Base-by-base conservation (phyloP, 2,113 vertebrate genomes). In the Lynx canadensis region DNA sequence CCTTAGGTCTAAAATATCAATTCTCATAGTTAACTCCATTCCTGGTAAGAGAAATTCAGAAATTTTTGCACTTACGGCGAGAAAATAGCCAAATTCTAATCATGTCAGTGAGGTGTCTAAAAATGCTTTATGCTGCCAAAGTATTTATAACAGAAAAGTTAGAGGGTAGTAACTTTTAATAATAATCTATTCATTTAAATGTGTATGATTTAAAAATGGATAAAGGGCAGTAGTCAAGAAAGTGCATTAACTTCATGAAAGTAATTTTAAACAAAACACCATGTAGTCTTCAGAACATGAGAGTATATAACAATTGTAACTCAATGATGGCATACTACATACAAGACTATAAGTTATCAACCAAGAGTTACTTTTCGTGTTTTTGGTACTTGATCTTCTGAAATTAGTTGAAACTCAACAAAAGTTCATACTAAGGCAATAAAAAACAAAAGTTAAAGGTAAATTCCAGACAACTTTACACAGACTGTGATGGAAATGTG, bases 1-100 rank as follows among this genome's bases (percentile, higher is more conserved):
- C 50, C 63, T 94, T 33, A 38, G 55, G 55, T 94, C 25, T 94
- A 90, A 96, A 97, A 92, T 81, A 93, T 50, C 5, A 97, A 18
- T 88, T 94, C 41, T 95, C 82, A 96, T 29, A 88, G 57, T 48
- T 78, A 84, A 57, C 4, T 41, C 4, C 31, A 86, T 81, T 93
- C 33, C 33, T 92, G 13, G 63, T 76, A 50, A 69, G 48, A 92
- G 15, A 93, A 89, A 92, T 92, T 94, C 65, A 88, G 27, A 91
- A 79, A 78, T 33, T 9, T 82, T 89, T 87, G 27, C n/a, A 66
- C 3, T 36, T 36, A 52, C 10, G 91, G 66, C 0, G 3, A 79
- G n/a, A 91, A 95, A 85, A 95, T 57, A 94, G 33, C 33, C 50
- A 89, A 96, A 36, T 36, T 11, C 25, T 86, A 96, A 86, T 94